These are phyloP conservation scores for Campoletis raptor DNA, from an alignment of 2,888 invertebrate genomes.

Conservation along the genomic window DNA sequence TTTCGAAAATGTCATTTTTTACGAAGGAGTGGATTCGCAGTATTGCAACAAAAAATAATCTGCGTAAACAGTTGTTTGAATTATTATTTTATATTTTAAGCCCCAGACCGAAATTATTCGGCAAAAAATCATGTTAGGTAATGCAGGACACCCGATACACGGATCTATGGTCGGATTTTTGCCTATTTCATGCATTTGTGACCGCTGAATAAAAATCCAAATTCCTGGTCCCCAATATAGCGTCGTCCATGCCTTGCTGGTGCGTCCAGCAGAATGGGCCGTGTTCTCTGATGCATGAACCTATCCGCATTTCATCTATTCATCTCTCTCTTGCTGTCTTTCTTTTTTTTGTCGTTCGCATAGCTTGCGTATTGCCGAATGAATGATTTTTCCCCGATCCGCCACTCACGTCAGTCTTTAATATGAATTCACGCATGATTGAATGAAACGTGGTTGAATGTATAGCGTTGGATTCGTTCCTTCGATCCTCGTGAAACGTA, in stretches of 20 bases:
- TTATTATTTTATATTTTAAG: not conserved
- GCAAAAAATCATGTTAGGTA: not conserved
- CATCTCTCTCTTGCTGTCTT: constrained; percentile 22
- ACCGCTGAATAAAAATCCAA: constrained; percentile 75
- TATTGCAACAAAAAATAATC: no score
- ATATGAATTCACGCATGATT: constrained; percentile 68
- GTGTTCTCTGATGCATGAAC: constrained; percentile 65
- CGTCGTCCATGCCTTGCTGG: constrained; percentile 44
- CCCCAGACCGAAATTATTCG: not conserved
- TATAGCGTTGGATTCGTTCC: constrained; percentile 34
- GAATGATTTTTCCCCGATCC: constrained; percentile 52
- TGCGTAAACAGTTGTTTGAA: no score
- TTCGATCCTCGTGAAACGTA: constrained; percentile 24
- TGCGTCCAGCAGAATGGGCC: constrained; percentile 40
- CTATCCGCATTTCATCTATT: constrained; percentile 50
- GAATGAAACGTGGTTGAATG: constrained; percentile 40
- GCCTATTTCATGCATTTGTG: constrained; percentile 74
- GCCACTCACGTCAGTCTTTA: constrained; percentile 29
- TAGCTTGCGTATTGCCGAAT: constrained; percentile 59
- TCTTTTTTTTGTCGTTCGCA: constrained; percentile 16
- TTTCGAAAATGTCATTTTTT: no score
- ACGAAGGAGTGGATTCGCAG: no score
- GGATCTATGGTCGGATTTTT: constrained; percentile 35
- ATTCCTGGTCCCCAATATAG: constrained; percentile 65
- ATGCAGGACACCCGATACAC: not conserved